phyloP scores from a whole-genome alignment of 2,888 invertebrate genomes.

The Lucinisca nassula region DNA sequence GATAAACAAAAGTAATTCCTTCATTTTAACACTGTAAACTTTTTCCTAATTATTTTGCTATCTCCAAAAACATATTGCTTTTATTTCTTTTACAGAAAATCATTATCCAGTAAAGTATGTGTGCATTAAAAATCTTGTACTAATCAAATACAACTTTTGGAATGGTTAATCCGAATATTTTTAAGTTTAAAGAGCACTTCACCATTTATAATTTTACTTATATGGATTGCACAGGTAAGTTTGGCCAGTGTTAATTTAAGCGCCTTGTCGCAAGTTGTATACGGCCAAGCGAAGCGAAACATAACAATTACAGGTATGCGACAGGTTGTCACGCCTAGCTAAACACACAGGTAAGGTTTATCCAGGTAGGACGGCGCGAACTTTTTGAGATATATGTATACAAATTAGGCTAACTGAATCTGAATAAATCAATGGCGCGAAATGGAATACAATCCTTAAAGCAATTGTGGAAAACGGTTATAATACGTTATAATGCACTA shows the following conservation, averaged over 20 bases:
- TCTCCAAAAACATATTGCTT: neutral
- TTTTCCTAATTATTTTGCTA: neutral
- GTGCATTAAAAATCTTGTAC: neutral
- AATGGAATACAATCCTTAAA: neutral
- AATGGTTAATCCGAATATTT: neutral
- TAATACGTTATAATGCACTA: too few relatives aligned
- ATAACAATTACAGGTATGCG: constrained; percentile 16
- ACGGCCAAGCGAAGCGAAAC: neutral
- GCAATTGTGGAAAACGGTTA: too few relatives aligned
- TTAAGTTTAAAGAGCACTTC: neutral
- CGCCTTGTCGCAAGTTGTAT: neutral
- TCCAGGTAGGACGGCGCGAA: constrained; percentile 1
- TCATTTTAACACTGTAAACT: neutral
- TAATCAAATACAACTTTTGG: neutral
- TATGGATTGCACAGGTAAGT: neutral
- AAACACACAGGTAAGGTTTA: neutral
- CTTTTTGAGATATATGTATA: neutral
- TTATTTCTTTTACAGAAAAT: neutral
- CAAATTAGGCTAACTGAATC: neutral
- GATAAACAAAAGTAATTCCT: neutral
- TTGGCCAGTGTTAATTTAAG: constrained; percentile 6
- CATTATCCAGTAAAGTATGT: neutral
- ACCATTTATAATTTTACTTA: neutral
- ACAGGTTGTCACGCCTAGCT: neutral
- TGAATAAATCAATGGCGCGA: neutral